Base-by-base conservation (phyloP, 2,797 vertebrate species). In the Syndactyla subalaris region DNA sequence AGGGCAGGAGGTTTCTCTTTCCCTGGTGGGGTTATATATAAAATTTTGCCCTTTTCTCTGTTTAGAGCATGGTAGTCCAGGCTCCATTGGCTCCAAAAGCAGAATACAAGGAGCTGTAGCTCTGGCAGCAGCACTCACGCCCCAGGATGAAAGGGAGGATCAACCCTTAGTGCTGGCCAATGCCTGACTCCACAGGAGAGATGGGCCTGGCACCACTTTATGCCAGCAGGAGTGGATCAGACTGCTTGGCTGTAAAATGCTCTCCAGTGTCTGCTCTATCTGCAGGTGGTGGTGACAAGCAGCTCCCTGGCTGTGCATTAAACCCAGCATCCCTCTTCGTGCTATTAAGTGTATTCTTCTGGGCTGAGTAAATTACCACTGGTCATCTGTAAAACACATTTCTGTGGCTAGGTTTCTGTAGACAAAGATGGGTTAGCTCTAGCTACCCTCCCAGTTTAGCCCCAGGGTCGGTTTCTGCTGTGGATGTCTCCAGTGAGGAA, bases 331-430 rank as follows among this genome's bases (percentile, higher is more conserved):
- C 88, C 71, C 59, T 83, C 76, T 89, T 84, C 12, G 5, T 80
- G 75, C 88, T 94, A 14, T 88, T 85, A 70, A 87, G 41, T 43
- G 41, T 96, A 59, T 92, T 88, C 67, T 93, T 96, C 85, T 93
- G 52, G 79, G 77, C 89, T 89, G 46, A 93, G 65, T 89, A 86
- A 94, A 86, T 95, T 92, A 96, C 89, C 95, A 74, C 39, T 80
- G 95, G 89, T 93, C 92, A 96, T 95, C 93, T 97, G 96, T 95
- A 95, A 97, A 97, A 95, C 93, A 88, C 89, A 97, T 97, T 96
- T 95, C 78, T 97, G 79, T 74, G 94, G 58, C 93, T 89, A 78
- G 89, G 65, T 94, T 96, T 95, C 93, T 95, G 77, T 26, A 95
- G 96, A 94, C 91, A 96, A 93, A 94, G 95, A 95, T 91, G 93